phyloP scores from a whole-genome alignment of 2,113 vertebrate genomes.

The Capricornis sumatraensis region DNA sequence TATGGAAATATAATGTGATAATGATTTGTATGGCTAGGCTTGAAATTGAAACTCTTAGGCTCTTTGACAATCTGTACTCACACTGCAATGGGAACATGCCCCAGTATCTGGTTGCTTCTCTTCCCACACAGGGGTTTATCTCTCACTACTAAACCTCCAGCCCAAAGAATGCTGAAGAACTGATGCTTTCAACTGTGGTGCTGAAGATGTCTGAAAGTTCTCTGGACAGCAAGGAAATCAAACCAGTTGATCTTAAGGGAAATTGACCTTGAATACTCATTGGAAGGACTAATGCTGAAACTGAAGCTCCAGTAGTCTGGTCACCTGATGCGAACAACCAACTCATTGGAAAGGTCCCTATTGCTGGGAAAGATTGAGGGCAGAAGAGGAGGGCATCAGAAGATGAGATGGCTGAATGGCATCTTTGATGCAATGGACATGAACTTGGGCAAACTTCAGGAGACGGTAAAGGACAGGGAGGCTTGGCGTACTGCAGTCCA shows the following conservation, averaged over 20 bases:
- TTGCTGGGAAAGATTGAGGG: not conserved
- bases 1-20: not conserved
- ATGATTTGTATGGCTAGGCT: not conserved
- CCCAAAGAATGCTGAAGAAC: not conserved
- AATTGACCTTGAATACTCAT: not conserved
- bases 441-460: not conserved
- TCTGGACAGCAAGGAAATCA: not conserved
- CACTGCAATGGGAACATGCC: not conserved
- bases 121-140: not conserved
- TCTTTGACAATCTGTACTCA: not conserved
- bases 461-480: not conserved
- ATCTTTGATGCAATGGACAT: not conserved
- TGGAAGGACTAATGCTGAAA: not conserved
- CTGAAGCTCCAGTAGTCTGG: not conserved
- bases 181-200: not conserved
- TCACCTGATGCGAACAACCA: not conserved
- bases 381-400: not conserved
- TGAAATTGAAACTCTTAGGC: not conserved
- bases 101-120: not conserved
- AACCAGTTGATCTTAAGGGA: not conserved
- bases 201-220: not conserved
- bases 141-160: not conserved
- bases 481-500: not conserved
- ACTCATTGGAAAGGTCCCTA: not conserved
- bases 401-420: not conserved